A percentile compares a stretch with the other conserved stretches of the same genome.
Evolutionary conservation across 1,140 invertebrate species (phyloP).

Genomic region (Panagrolaimus sp.): DNA sequence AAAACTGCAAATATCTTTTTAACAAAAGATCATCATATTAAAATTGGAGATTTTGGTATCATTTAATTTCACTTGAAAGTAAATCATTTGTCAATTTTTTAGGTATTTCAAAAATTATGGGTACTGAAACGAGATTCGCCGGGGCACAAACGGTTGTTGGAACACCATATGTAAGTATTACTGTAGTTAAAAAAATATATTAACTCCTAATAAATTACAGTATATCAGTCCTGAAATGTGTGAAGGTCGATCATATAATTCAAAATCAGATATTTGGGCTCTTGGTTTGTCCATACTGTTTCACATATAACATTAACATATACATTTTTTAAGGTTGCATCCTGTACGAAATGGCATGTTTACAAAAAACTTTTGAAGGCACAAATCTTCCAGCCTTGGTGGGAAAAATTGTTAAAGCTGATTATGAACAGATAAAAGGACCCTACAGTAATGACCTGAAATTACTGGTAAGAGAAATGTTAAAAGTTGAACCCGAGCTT

Average conservation of each 20-base stretch:
- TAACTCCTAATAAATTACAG: constrained; percentile 47
- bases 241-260: constrained; percentile 72
- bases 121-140: constrained; percentile 66
- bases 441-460: constrained; percentile 69
- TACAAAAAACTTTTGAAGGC: constrained; percentile 74
- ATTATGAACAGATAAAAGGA: constrained; percentile 65
- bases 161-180: constrained; percentile 73
- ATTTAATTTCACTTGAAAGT: too few relatives aligned
- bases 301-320: not conserved
- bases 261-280: constrained; percentile 77
- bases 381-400: constrained; percentile 72
- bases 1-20: constrained; percentile 75
- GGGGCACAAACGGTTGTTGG: constrained; percentile 74
- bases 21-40: constrained; percentile 66
- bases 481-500: constrained; percentile 62
- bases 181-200: constrained; percentile 1
- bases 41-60: constrained; percentile 71
- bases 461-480: constrained; percentile 62
- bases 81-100: constrained; percentile 63
- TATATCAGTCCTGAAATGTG: constrained; percentile 65
- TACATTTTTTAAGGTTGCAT: constrained; percentile 66
- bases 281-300: constrained; percentile 54
- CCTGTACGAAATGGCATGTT: constrained; percentile 73
- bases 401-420: constrained; percentile 69
- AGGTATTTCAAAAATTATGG: constrained; percentile 67